These are phyloP conservation scores for Drosophila setifemur DNA, from an alignment of 1,140 invertebrate species.

Conservation along the genomic window DNA sequence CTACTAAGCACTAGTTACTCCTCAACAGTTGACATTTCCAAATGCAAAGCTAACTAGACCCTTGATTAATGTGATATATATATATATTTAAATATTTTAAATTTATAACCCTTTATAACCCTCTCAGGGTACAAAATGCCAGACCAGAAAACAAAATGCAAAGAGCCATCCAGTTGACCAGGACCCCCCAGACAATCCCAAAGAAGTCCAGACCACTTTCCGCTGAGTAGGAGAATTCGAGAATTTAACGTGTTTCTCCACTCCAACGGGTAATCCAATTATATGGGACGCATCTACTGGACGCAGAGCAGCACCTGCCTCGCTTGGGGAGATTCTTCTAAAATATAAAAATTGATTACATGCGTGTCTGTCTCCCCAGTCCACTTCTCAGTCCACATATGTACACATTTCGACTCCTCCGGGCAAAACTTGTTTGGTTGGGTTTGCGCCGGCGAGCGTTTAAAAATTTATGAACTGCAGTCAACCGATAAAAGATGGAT, in stretches of 20 bases:
- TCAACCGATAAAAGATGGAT: constrained; percentile 60
- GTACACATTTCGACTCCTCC: background rate
- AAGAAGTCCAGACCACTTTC: constrained; percentile 37
- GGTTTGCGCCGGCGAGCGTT: constrained; percentile 41
- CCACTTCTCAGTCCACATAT: constrained; percentile 5
- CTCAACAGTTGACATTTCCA: background rate
- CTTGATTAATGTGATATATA: too few relatives aligned
- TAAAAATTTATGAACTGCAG: constrained; percentile 79
- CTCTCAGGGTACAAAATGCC: constrained; percentile 1
- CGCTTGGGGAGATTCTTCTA: constrained; percentile 53
- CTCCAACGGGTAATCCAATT: constrained; percentile 84
- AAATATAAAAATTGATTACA: constrained; percentile 78
- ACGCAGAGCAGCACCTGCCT: constrained; percentile 54
- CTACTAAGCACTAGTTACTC: too few relatives aligned
- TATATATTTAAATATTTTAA: background rate
- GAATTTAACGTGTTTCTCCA: constrained; percentile 42
- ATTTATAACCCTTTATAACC: background rate
- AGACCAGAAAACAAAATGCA: background rate
- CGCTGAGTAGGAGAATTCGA: constrained; percentile 36
- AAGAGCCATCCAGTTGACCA: background rate
- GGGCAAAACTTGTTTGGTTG: constrained; percentile 58
- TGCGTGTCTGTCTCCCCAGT: constrained; percentile 51
- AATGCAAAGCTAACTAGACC: background rate
- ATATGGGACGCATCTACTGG: constrained; percentile 61
- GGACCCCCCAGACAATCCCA: constrained; percentile 19